A percentile compares a stretch with the other conserved stretches of the same genome.
Conservation (phyloP, 2,113 vertebrate species). For the Scatophagus argus region DNA sequence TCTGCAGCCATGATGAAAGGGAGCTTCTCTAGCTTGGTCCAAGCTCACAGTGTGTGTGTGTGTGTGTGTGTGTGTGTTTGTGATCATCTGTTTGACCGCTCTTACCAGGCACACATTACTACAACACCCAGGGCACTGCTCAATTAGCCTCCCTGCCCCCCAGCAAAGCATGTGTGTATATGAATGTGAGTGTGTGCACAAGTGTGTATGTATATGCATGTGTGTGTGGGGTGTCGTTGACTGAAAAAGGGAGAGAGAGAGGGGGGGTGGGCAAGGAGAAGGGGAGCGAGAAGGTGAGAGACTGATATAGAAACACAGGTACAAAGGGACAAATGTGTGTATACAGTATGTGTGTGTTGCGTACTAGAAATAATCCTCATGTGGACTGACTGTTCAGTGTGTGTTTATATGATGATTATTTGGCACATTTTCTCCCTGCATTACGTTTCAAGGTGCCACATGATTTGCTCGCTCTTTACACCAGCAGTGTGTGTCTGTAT, state of each 20-base stretch:
- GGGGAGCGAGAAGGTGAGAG: not conserved
- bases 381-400: not conserved
- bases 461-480: not conserved
- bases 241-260: conserved; percentile 23
- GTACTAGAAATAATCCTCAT: not conserved
- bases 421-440: conserved; percentile 22
- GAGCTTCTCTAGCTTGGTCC: not conserved
- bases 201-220: not conserved
- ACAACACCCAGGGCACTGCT: conserved; percentile 49
- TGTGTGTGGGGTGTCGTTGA: conserved; percentile 4
- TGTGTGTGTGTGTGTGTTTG: conserved; percentile 4
- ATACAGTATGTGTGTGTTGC: not conserved
- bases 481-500: not conserved
- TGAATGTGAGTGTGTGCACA: not conserved
- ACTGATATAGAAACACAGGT: conserved; percentile 32
- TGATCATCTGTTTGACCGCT: conserved; percentile 47
- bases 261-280: not conserved
- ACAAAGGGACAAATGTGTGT: conserved; percentile 38
- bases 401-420: not conserved
- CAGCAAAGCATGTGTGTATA: conserved; percentile 15
- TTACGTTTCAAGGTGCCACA: conserved; percentile 17
- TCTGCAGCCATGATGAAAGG: not conserved
- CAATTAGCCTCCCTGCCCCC: conserved; percentile 65
- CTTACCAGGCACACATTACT: conserved; percentile 41
- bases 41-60: not conserved